These are phyloP conservation scores for Limenitis camilla DNA, from an alignment of 2,888 invertebrate species.

Conservation along the genomic window DNA sequence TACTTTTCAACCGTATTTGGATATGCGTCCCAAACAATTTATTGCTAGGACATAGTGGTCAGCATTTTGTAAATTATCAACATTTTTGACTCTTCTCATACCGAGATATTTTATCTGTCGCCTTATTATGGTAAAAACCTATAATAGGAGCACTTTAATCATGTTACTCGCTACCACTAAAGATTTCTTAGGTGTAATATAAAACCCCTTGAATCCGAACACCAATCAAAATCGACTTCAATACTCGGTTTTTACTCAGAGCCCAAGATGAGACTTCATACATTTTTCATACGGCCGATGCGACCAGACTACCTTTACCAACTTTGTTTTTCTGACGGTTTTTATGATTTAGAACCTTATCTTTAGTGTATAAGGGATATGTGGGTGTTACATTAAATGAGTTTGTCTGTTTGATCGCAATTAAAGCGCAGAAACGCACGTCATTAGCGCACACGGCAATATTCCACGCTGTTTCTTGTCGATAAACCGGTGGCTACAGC, in stretches of 20 bases:
- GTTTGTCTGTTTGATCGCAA: conserved; percentile 61
- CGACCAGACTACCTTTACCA: conserved; percentile 39
- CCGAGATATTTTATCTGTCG: conserved; percentile 22
- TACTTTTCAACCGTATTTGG: conserved; percentile 8
- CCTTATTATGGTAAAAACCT: conserved; percentile 18
- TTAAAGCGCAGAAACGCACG: conserved; percentile 68
- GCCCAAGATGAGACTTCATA: conserved; percentile 61
- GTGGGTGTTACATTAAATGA: conserved; percentile 28
- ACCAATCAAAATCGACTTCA: conserved; percentile 62
- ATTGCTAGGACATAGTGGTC: conserved; percentile 3
- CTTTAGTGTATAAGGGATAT: conserved; percentile 10
- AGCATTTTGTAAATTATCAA: conserved; percentile 5
- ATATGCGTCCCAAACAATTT: not conserved
- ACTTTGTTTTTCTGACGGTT: conserved; percentile 16
- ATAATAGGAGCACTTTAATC: conserved; percentile 25
- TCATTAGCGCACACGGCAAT: conserved; percentile 71
- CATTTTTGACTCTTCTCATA: too few species aligned
- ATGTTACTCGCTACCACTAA: conserved; percentile 24
- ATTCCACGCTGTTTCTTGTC: conserved; percentile 70
- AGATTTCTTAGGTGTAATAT: conserved; percentile 42
- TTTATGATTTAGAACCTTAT: conserved; percentile 28
- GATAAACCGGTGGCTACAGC: conserved; percentile 34
- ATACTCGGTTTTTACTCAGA: conserved; percentile 52
- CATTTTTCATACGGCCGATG: conserved; percentile 65
- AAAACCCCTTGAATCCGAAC: conserved; percentile 51